phyloP scores from a whole-genome alignment of 2,113 vertebrate genomes.

The Rhinopomastus cyanomelas region DNA sequence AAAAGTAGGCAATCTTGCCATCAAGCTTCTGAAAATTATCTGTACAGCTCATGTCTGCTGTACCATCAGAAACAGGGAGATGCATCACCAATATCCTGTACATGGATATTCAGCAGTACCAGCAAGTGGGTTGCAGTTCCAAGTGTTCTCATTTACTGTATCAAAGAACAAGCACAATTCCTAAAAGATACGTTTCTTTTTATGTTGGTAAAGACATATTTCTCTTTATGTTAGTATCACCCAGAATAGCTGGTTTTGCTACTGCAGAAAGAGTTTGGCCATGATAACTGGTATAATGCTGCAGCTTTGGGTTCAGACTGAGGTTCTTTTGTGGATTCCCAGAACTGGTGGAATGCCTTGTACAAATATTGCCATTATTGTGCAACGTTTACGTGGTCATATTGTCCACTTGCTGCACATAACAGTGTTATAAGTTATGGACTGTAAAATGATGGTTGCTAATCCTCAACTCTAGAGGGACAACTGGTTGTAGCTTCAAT shows the following conservation, averaged over 20 bases:
- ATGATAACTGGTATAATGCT: background rate
- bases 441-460: background rate
- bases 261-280: background rate
- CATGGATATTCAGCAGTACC: background rate
- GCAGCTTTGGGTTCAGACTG: background rate
- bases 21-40: background rate
- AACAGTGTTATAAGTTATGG: background rate
- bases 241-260: background rate
- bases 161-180: background rate
- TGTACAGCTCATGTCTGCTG: background rate
- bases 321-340: background rate
- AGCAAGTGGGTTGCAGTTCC: background rate
- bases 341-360: background rate
- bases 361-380: background rate
- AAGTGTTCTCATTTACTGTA: background rate
- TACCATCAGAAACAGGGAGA: background rate
- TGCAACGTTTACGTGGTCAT: background rate
- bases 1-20: background rate
- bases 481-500: background rate
- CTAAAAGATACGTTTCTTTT: background rate
- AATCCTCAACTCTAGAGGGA: background rate
- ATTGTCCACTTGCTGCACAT: background rate
- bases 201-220: background rate
- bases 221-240: background rate
- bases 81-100: background rate